A percentile compares a stretch with the other conserved stretches of the same genome.
Evolutionary conservation across 2,888 invertebrate species (phyloP).

Genomic region (Heliconius hortense): DNA sequence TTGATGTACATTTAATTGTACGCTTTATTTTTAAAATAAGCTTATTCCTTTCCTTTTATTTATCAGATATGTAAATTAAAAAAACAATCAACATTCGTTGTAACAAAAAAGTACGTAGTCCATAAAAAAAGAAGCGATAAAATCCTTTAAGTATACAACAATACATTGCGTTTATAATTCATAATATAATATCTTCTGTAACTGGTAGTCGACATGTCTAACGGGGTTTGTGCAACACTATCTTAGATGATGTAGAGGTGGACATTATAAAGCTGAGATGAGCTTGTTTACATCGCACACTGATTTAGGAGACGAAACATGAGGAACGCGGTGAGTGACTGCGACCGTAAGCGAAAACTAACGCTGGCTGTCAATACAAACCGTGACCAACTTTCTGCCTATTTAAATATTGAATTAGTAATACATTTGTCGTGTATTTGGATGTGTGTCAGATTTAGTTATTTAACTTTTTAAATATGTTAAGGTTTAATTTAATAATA

Average conservation of each 20-base stretch:
- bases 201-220: conserved; percentile 40
- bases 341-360: conserved; percentile 49
- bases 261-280: conserved; percentile 70
- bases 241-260: conserved; percentile 52
- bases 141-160: conserved; percentile 33
- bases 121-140: neutral
- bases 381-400: conserved; percentile 43
- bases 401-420: conserved; percentile 21
- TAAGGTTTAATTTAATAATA: neutral
- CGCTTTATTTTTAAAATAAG: too few species aligned
- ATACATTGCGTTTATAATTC: conserved; percentile 11
- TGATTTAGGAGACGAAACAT: conserved; percentile 61
- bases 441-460: neutral
- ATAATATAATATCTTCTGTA: conserved; percentile 24
- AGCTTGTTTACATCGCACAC: conserved; percentile 56
- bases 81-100: neutral
- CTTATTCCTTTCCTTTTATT: too few species aligned
- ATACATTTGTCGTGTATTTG: neutral
- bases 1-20: too few species aligned
- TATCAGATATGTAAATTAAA: neutral
- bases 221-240: conserved; percentile 48
- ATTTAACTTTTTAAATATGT: neutral
- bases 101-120: neutral
- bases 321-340: conserved; percentile 74
- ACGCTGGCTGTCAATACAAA: conserved; percentile 54